Base-by-base conservation (phyloP, 2,888 invertebrate species). In the Thereva nobilitata region DNA sequence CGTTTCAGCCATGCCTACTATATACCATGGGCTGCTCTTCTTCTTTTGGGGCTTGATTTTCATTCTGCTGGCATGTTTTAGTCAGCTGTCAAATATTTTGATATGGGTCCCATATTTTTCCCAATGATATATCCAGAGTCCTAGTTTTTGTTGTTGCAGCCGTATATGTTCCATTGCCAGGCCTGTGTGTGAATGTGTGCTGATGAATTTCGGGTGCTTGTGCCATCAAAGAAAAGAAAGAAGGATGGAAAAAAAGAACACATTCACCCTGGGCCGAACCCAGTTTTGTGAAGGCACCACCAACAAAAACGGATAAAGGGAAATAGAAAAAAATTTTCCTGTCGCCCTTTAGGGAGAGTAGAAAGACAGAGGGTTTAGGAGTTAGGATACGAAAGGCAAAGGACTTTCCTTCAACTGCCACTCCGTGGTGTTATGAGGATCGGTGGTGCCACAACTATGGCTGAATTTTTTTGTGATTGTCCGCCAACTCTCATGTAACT, bases 1-100 rank as follows among this genome's bases (percentile, higher is more conserved):
- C 57, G 35, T 42, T 44, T 42, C 57, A 41, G 57, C 50, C 57
- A 52, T 50, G 56, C 57, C 57, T 52, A 59, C 59, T 40, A 50
- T 59, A 42, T 42, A 23, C 41, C 41, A 41, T 12, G 37, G 23
- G 7, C 41, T 52, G 52, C 34, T 41, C 57, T 41, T 50, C 49
- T 53, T 55, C 54, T 61, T 52, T 57, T 71, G 69, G 66, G 50
- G 64, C 67, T 65, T 56, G 70, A 68, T 69, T 64, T 66, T 64
- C 49, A 65, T 65, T 65, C 65, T 35, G 56, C 56, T 65, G 76
- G 79, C 76, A 75, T 79, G 79, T 77, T 80, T 77, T 77, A 79
- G 79, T 80, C 80, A 80, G 80, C 81, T 80, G 81, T 81, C 80
- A 80, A 80, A 80, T 79, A 73, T 77, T 80, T 81, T 80, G 81